Evolutionary conservation across 1,140 invertebrate genomes (phyloP).

Genomic region (Cyclargus thomasi): DNA sequence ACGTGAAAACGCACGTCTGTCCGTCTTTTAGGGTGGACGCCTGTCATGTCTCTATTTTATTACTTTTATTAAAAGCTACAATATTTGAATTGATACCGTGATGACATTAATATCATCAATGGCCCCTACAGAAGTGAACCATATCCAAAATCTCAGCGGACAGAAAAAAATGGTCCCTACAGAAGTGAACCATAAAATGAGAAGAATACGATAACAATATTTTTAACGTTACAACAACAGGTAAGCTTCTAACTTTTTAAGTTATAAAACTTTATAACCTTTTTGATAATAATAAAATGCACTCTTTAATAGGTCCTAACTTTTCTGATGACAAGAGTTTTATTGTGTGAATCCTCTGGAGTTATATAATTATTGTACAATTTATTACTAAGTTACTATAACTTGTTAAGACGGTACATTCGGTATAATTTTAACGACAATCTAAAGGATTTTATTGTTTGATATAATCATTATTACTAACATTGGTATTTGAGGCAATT

Average conservation of each 20-base stretch:
- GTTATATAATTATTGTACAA: neutral
- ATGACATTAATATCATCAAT: neutral
- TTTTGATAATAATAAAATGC: neutral
- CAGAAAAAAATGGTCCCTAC: neutral
- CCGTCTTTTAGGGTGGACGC: too few relatives aligned
- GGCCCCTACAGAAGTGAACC: neutral
- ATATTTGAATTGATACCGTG: neutral
- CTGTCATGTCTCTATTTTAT: too few relatives aligned
- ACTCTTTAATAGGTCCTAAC: neutral
- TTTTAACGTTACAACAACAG: neutral
- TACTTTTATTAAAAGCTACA: neutral
- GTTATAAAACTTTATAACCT: constrained; percentile 7
- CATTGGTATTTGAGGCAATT: neutral
- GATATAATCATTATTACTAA: neutral
- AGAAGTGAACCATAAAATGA: neutral
- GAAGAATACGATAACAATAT: neutral
- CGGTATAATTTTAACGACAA: neutral
- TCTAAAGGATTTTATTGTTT: neutral
- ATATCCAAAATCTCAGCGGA: neutral
- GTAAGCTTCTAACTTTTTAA: neutral
- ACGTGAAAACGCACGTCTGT: too few relatives aligned
- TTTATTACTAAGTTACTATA: neutral
- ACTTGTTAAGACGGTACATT: neutral
- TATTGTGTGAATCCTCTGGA: neutral
- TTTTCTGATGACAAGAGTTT: neutral